Evolutionary conservation across 2,797 vertebrate species (phyloP).

Genomic region (Champsocephalus gunnari): DNA sequence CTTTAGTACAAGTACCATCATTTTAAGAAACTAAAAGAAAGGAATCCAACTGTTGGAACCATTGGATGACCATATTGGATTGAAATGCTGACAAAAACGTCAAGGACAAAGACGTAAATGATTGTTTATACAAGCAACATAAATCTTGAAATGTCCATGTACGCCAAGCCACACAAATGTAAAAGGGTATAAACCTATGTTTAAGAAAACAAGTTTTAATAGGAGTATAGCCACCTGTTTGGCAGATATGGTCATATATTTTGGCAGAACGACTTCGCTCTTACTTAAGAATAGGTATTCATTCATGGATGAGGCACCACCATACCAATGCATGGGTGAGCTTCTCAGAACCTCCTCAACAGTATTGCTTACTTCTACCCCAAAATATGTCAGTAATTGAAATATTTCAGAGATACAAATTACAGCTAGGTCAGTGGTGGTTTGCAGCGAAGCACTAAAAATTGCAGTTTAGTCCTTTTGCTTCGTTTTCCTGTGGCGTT

Average conservation of each 20-base stretch:
- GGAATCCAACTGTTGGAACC: neutral
- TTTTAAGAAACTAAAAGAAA: neutral
- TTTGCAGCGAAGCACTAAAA: conserved; percentile 73
- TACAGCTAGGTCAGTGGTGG: conserved; percentile 67
- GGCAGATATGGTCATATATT: conserved; percentile 3
- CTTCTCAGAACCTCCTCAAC: conserved; percentile 37
- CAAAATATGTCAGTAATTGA: conserved; percentile 67
- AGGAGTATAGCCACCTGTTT: conserved; percentile 2
- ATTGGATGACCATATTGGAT: neutral
- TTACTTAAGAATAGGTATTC: conserved; percentile 26
- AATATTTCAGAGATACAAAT: conserved; percentile 73
- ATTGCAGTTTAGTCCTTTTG: conserved; percentile 71
- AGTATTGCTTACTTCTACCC: conserved; percentile 50
- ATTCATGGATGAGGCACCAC: conserved; percentile 19
- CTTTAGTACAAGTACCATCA: neutral
- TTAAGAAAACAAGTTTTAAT: neutral
- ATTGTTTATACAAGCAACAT: conserved; percentile 5
- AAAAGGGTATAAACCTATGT: neutral
- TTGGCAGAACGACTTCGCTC: neutral
- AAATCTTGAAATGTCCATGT: neutral
- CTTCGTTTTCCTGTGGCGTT: conserved; percentile 69
- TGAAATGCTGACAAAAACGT: neutral
- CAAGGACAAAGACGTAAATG: neutral
- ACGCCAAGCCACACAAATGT: neutral
- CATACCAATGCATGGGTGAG: conserved; percentile 9